These are phyloP conservation scores for Drosophila azteca DNA, from an alignment of 1,140 invertebrate species.

Conservation along the genomic window DNA sequence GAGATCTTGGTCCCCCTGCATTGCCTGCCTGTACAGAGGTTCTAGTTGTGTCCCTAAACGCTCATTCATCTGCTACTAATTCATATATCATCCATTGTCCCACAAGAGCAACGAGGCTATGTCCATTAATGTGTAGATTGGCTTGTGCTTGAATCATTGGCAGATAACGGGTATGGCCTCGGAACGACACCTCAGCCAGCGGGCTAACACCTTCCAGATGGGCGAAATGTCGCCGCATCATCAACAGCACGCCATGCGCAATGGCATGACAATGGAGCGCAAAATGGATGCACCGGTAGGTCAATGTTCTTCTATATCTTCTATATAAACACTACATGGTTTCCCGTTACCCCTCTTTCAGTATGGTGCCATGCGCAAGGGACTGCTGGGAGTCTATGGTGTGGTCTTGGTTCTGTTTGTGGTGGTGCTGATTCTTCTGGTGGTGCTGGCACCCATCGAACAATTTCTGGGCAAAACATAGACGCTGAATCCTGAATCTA, in stretches of 20 bases:
- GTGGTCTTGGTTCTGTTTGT: slow-evolving; percentile 87
- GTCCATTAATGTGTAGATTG: slow-evolving; percentile 67
- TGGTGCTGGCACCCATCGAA: slow-evolving; percentile 90
- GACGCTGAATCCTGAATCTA: not conserved
- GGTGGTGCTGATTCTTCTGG: slow-evolving; percentile 88
- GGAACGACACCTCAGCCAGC: slow-evolving; percentile 88
- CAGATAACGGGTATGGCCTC: slow-evolving; percentile 90
- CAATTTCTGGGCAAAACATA: slow-evolving; percentile 52
- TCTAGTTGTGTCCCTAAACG: slow-evolving; percentile 58
- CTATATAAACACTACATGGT: not conserved
- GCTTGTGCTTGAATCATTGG: slow-evolving; percentile 81
- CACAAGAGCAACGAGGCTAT: slow-evolving; percentile 40
- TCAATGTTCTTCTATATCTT: not conserved
- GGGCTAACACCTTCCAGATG: slow-evolving; percentile 92
- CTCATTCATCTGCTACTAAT: slow-evolving; percentile 71
- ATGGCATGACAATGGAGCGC: slow-evolving; percentile 86
- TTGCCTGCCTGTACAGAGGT: slow-evolving; percentile 62
- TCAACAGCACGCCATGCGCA: slow-evolving; percentile 86
- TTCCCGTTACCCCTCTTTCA: slow-evolving; percentile 78
- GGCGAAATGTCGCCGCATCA: slow-evolving; percentile 87
- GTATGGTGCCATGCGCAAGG: slow-evolving; percentile 90
- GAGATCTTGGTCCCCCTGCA: slow-evolving; percentile 47
- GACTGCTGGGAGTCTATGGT: slow-evolving; percentile 89
- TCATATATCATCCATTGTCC: slow-evolving; percentile 51
- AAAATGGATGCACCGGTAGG: slow-evolving; percentile 91